Percentiles rank a stretch among this genome's conserved stretches.
These are phyloP conservation scores for Drosophila crucigera DNA, from an alignment of 2,888 invertebrate species.

Conservation along the genomic window DNA sequence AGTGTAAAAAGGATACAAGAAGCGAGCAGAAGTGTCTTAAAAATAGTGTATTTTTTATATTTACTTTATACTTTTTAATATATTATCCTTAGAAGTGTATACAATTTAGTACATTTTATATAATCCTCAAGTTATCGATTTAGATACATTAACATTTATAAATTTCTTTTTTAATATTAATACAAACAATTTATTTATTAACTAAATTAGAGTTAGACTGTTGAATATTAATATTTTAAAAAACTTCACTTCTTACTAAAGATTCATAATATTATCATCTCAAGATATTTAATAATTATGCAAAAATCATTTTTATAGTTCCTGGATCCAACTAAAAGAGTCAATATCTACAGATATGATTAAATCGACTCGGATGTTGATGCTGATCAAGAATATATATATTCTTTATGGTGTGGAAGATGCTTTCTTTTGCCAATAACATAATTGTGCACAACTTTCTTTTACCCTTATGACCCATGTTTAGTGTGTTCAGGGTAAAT, in stretches of 20 bases:
- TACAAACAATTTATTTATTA: not conserved
- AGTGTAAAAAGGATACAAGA: not conserved
- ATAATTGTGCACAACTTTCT: not conserved
- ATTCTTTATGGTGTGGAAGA: not conserved
- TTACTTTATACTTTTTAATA: not conserved
- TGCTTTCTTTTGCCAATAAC: not conserved
- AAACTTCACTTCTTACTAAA: not conserved
- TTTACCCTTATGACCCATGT: not conserved
- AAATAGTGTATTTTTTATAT: not conserved
- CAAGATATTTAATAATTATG: not conserved
- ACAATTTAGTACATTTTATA: not conserved
- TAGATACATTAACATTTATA: not conserved
- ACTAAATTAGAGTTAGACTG: not conserved
- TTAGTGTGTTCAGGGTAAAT: not conserved
- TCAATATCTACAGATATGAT: not conserved
- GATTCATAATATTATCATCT: not conserved
- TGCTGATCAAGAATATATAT: not conserved
- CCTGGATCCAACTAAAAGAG: not conserved
- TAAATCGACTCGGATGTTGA: not conserved
- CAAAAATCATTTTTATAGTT: not conserved
- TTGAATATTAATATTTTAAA: not conserved
- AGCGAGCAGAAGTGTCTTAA: not conserved
- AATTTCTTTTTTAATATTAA: not conserved
- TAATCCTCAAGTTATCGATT: not conserved
- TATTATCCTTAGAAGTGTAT: rapidly evolving